phyloP scores from a whole-genome alignment of 1,140 invertebrate genomes.

The Diabrotica virgifera region DNA sequence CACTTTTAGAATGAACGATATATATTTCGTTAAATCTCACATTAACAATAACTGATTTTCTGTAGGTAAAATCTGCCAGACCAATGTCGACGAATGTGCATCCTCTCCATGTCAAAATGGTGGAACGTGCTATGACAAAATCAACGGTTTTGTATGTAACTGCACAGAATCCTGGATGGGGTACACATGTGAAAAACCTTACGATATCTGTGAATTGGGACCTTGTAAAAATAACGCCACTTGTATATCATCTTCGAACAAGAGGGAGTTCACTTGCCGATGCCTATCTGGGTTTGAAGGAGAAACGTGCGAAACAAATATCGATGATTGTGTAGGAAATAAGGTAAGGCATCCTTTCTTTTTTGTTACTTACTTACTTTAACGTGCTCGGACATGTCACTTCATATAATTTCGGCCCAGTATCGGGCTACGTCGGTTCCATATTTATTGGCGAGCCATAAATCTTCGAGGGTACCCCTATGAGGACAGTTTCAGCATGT shows the following conservation, averaged over 20 bases:
- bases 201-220: conserved; percentile 60
- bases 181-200: conserved; percentile 67
- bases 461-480: too few species aligned
- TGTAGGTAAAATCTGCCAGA: conserved; percentile 63
- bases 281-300: conserved; percentile 67
- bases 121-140: conserved; percentile 63
- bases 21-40: too few species aligned
- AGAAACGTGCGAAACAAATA: conserved; percentile 70
- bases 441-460: too few species aligned
- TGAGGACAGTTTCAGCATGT: too few species aligned
- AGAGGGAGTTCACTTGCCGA: conserved; percentile 55
- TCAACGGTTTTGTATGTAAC: conserved; percentile 61
- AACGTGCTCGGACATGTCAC: too few species aligned
- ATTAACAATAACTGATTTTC: background rate
- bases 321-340: conserved; percentile 69
- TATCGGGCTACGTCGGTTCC: too few species aligned
- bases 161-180: conserved; percentile 68
- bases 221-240: conserved; percentile 71
- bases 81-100: conserved; percentile 66
- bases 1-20: too few species aligned
- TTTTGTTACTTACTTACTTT: too few species aligned
- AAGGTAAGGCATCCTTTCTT: conserved; percentile 28
- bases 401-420: too few species aligned
- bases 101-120: conserved; percentile 67
- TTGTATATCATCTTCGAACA: conserved; percentile 54